Evolutionary conservation across 2,797 vertebrate species (phyloP), one percentile per base, ranked within the genome.

Genomic region (Alectoris magna): DNA sequence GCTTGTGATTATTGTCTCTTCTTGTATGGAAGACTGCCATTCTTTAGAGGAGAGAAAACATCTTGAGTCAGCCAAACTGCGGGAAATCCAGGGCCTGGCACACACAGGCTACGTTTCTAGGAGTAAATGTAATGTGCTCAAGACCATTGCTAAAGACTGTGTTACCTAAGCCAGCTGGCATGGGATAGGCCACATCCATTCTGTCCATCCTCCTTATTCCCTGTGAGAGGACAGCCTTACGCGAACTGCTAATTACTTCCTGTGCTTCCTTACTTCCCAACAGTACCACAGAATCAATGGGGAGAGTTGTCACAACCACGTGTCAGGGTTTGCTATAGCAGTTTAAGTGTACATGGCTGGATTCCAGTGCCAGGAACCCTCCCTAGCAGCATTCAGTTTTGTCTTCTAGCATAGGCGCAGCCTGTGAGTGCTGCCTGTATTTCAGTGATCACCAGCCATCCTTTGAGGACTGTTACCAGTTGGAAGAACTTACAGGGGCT

Each of bases 111-210:
- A 14, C 36, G 49, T 82, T 76, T 73, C 6, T 58, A 82, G 78
- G 60, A 76, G 74, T 69, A 90, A 90, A 44, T 79, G 26, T 21
- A 77, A 80, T 87, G 72, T 0, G 7, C 62, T 91, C 12, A 60
- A 76, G 55, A 93, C 41, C 66, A 39, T 12, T 56, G 81, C 70
- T 83, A 80, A 87, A 85, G 62, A 44, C 71, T 68, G 31, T 58
- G 75, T 77, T 64, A 67, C 59, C 93, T 78, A 56, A 93, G 90
- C 81, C 87, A 96, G 81, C 84, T 96, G 92, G 87, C 96, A 77
- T 53, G 71, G 39, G 17, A 41, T 64, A 68, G 75, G 44, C 34
- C 53, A 49, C 62, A 83, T 92, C 69, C 64, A 51, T 88, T 94
- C 74, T 82, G 56, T 87, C 69, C 56, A 23, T 87, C 58, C 78